A percentile compares a stretch with the other conserved stretches of the same genome.
phyloP scores from a whole-genome alignment of 1,140 invertebrate genomes.

The Diachasmimorpha longicaudata region DNA sequence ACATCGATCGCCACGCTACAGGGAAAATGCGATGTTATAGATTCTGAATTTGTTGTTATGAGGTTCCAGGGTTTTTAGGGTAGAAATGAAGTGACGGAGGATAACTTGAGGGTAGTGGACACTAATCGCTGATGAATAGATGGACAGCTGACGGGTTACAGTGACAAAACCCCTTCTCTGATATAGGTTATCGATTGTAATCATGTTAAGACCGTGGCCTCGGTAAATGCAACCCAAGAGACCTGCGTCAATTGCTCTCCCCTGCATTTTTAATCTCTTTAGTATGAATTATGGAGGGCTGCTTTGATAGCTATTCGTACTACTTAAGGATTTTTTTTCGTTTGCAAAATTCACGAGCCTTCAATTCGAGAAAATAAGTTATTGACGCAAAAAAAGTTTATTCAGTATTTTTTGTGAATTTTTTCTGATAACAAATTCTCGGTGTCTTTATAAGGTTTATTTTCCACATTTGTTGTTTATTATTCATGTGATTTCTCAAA shows the following conservation, averaged over 20 bases:
- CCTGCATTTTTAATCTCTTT: background rate
- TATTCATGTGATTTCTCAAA: too few relatives aligned
- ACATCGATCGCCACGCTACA: conserved; percentile 18
- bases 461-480: too few relatives aligned
- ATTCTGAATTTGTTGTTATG: background rate
- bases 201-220: conserved; percentile 12
- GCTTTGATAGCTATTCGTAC: too few relatives aligned
- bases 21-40: background rate
- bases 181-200: conserved; percentile 20
- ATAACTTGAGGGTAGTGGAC: background rate
- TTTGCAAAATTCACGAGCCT: too few relatives aligned
- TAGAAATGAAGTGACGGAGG: background rate
- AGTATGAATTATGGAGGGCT: too few relatives aligned
- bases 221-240: background rate
- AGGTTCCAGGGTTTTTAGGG: background rate
- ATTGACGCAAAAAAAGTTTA: too few relatives aligned
- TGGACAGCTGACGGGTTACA: background rate
- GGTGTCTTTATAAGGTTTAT: too few relatives aligned
- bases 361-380: too few relatives aligned
- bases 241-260: background rate
- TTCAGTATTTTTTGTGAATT: too few relatives aligned
- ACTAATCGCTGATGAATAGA: background rate
- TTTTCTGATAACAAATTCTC: too few relatives aligned
- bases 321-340: too few relatives aligned
- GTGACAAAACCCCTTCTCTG: background rate